Percentiles rank a stretch among this genome's conserved stretches.
These are phyloP conservation scores for Heteromormyrus szaboi DNA, from an alignment of 2,797 vertebrate genomes.

Conservation along the genomic window DNA sequence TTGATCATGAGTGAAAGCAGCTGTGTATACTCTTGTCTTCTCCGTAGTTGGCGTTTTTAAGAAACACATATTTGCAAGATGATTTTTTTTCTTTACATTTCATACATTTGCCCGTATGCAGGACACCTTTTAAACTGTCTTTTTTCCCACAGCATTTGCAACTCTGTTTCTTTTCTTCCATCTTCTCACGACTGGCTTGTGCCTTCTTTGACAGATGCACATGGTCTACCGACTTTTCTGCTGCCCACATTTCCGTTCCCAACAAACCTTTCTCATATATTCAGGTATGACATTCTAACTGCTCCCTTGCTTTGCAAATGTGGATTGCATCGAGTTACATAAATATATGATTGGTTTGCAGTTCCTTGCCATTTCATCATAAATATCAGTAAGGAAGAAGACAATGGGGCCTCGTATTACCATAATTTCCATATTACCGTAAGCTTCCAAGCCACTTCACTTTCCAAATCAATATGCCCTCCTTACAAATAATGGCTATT, in stretches of 20 bases:
- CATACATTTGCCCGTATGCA: neutral
- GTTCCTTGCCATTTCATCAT: neutral
- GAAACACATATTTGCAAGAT: neutral
- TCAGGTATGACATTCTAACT: neutral
- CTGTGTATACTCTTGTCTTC: neutral
- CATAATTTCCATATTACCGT: neutral
- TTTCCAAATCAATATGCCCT: neutral
- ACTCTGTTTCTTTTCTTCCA: neutral
- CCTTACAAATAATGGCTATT: neutral
- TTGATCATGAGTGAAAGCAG: neutral
- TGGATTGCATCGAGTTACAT: neutral
- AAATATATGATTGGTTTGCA: neutral
- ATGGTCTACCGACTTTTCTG: neutral
- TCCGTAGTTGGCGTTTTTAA: neutral
- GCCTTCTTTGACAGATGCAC: neutral
- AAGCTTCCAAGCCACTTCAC: neutral
- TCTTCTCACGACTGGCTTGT: neutral
- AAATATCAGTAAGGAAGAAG: neutral
- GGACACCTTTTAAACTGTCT: neutral
- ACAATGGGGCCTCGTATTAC: neutral
- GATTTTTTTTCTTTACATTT: neutral
- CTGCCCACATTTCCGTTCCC: neutral
- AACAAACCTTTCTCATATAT: neutral
- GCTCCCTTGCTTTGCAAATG: neutral
- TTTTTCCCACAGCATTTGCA: neutral